These are phyloP conservation scores for Lagopus muta DNA, from an alignment of 2,113 vertebrate species.

Conservation along the genomic window DNA sequence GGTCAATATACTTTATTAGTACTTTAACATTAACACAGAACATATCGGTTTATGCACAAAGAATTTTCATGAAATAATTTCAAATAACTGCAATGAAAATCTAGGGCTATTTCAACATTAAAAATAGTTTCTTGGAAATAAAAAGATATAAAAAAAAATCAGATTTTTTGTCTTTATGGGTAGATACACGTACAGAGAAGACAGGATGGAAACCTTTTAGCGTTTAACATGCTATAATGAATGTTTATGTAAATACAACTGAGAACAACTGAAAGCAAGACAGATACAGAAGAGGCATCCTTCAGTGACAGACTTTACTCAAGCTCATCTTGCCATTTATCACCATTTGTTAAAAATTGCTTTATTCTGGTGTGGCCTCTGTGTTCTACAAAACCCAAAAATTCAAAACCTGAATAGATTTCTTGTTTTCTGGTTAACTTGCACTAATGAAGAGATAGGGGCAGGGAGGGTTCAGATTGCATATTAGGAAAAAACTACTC, in stretches of 20 bases:
- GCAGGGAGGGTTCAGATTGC: neutral
- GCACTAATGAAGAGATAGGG: neutral
- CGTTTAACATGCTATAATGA: neutral
- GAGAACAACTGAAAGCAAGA: neutral
- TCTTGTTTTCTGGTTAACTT: neutral
- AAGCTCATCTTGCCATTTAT: neutral
- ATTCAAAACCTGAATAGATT: neutral
- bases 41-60: neutral
- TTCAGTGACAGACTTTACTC: neutral
- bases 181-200: neutral
- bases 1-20: neutral
- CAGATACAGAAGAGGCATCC: neutral
- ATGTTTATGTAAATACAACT: neutral
- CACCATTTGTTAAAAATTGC: neutral
- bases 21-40: neutral
- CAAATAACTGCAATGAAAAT: neutral
- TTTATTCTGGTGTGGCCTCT: neutral
- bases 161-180: neutral
- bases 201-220: neutral
- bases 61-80: neutral
- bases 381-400: rapidly evolving
- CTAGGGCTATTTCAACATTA: neutral
- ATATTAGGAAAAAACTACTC: no score
- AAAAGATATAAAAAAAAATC: neutral
- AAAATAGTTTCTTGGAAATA: neutral